Percentiles rank a stretch among this genome's conserved stretches.
phyloP scores from a whole-genome alignment of 1,140 invertebrate species.

The Hycleus phaleratus region DNA sequence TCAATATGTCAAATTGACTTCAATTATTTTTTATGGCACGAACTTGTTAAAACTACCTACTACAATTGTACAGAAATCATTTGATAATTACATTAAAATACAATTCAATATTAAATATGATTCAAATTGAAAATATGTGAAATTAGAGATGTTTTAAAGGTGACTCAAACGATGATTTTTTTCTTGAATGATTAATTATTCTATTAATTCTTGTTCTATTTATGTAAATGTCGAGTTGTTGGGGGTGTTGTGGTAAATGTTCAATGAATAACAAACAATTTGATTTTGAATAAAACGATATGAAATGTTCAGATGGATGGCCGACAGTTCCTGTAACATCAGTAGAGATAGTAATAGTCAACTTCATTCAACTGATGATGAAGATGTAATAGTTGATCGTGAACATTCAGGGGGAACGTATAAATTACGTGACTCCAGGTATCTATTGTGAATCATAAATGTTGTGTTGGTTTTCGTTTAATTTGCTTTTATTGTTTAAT shows the following conservation, averaged over 20 bases:
- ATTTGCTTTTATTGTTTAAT: background rate
- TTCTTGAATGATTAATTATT: too few species aligned
- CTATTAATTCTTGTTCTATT: too few species aligned
- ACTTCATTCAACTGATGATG: constrained; percentile 37
- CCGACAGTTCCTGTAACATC: constrained; percentile 37
- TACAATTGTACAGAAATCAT: too few species aligned
- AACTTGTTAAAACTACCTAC: too few species aligned
- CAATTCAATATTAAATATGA: too few species aligned
- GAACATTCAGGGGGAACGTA: constrained; percentile 40
- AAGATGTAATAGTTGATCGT: constrained; percentile 38
- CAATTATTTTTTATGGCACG: too few species aligned
- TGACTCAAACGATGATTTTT: too few species aligned
- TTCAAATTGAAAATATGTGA: too few species aligned
- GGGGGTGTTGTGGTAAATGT: background rate
- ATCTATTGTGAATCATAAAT: constrained; percentile 7
- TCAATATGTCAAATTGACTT: too few species aligned
- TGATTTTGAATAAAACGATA: constrained; percentile 2
- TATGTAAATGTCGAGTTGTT: background rate
- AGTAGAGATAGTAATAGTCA: constrained; percentile 35
- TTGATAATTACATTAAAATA: too few species aligned
- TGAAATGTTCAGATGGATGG: constrained; percentile 31
- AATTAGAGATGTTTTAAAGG: too few species aligned
- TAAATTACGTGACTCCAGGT: constrained; percentile 42
- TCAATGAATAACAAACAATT: background rate
- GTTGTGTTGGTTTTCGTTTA: background rate